Conservation (phyloP, 2,888 invertebrate species). For the Vandiemenella viatica region DNA sequence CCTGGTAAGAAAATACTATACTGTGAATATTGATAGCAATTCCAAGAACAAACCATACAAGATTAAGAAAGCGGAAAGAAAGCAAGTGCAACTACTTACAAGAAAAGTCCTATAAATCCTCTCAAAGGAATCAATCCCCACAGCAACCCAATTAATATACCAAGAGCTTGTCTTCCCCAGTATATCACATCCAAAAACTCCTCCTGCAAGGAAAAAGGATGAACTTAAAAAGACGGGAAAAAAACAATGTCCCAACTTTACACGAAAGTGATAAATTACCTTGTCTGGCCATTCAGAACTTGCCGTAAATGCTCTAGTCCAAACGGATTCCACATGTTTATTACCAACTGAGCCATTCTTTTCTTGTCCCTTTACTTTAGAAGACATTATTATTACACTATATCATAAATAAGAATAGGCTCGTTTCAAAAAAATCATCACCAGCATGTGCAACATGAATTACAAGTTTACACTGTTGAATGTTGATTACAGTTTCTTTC, state of each 20-base stretch:
- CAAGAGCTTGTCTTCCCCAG: conserved; percentile 90
- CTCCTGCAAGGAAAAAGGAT: conserved; percentile 47
- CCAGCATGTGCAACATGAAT: too few relatives aligned
- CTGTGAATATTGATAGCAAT: too few relatives aligned
- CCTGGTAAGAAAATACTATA: too few relatives aligned
- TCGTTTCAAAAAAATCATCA: too few relatives aligned
- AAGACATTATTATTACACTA: too few relatives aligned
- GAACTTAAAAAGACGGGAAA: background rate
- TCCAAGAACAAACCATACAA: too few relatives aligned
- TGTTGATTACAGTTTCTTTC: too few relatives aligned
- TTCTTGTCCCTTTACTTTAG: conserved; percentile 16
- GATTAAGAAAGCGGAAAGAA: too few relatives aligned
- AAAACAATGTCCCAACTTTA: background rate
- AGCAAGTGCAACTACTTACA: conserved; percentile 55
- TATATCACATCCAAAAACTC: conserved; percentile 97
- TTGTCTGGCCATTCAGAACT: conserved; percentile 82
- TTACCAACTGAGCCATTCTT: conserved; percentile 16
- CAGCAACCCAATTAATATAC: conserved; percentile 75
- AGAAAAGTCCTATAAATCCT: conserved; percentile 76
- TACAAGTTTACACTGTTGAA: too few relatives aligned
- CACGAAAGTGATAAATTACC: conserved; percentile 34
- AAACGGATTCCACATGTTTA: conserved; percentile 31
- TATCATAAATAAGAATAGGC: too few relatives aligned
- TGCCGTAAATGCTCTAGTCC: conserved; percentile 55
- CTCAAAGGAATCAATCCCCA: conserved; percentile 92